Evolutionary conservation across 1,140 invertebrate species (phyloP).

Genomic region (Philopotamus ludificatus): DNA sequence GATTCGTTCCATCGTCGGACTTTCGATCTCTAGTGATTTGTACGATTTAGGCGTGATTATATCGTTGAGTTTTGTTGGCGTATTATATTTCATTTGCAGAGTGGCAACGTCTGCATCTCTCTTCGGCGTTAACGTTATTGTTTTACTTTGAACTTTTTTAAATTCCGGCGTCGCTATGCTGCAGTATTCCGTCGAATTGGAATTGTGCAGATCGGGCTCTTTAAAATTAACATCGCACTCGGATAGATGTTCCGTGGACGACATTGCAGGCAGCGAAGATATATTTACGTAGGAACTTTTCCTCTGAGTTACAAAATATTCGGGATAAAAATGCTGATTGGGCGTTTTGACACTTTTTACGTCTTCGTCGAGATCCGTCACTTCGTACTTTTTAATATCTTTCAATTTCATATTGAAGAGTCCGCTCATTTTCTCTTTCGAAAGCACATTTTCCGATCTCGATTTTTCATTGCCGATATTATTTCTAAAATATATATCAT

Average conservation of each 20-base stretch:
- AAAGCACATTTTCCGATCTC: background rate
- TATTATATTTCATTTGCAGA: conserved; percentile 10
- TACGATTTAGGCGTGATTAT: conserved; percentile 54
- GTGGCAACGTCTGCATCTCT: conserved; percentile 12
- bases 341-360: conserved; percentile 1
- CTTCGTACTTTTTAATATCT: conserved; percentile 32
- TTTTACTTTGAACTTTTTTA: conserved; percentile 25
- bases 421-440: background rate
- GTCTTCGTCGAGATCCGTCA: conserved; percentile 32
- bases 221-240: background rate
- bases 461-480: background rate
- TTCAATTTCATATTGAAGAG: conserved; percentile 12
- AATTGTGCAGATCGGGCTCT: conserved; percentile 42
- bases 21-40: conserved; percentile 52
- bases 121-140: conserved; percentile 2
- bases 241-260: background rate
- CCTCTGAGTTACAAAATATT: background rate
- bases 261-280: background rate
- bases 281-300: background rate
- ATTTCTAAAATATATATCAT: background rate
- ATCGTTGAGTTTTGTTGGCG: conserved; percentile 43
- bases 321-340: background rate
- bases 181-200: conserved; percentile 55
- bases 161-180: conserved; percentile 50
- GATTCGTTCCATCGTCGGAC: conserved; percentile 49